phyloP scores from a whole-genome alignment of 2,797 vertebrate species.

The Neostethus bicornis region DNA sequence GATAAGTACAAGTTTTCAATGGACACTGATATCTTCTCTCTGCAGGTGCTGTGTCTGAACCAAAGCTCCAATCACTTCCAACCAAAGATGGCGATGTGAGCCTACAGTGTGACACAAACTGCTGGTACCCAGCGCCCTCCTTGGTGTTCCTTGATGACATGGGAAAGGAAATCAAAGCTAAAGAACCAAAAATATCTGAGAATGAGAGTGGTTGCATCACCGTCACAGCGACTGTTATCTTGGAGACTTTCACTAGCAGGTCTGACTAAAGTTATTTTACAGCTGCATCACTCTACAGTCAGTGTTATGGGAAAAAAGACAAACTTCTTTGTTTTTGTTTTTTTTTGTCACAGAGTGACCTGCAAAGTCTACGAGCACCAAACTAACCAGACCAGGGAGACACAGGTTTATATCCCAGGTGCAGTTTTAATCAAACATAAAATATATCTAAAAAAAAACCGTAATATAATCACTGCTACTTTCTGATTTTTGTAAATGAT shows the following conservation, averaged over 20 bases:
- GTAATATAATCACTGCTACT: no score
- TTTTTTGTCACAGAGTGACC: constrained; percentile 11
- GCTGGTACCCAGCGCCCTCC: constrained; percentile 8
- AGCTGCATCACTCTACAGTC: not conserved
- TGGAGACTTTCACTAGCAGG: constrained; percentile 1
- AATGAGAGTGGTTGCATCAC: not conserved
- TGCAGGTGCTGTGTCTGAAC: constrained; percentile 2
- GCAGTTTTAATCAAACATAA: not conserved
- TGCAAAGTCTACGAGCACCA: constrained; percentile 25
- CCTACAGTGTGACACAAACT: constrained; percentile 23
- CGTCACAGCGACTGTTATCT: not conserved
- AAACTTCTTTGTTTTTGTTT: not conserved
- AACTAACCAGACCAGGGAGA: constrained; percentile 1
- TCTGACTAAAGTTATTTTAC: fast-evolving
- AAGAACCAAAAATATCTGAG: fast-evolving
- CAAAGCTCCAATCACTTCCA: not conserved
- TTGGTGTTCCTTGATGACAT: constrained; percentile 17
- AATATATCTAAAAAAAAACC: no score
- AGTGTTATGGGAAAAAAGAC: no score
- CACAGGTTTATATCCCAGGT: constrained; percentile 23
- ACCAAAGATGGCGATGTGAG: not conserved
- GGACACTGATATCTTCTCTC: not conserved
- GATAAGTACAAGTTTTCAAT: no score
- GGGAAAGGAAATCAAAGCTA: not conserved
- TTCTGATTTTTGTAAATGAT: no score